Evolutionary conservation across 2,888 invertebrate species (phyloP).

Genomic region (Stratiomys singularior): DNA sequence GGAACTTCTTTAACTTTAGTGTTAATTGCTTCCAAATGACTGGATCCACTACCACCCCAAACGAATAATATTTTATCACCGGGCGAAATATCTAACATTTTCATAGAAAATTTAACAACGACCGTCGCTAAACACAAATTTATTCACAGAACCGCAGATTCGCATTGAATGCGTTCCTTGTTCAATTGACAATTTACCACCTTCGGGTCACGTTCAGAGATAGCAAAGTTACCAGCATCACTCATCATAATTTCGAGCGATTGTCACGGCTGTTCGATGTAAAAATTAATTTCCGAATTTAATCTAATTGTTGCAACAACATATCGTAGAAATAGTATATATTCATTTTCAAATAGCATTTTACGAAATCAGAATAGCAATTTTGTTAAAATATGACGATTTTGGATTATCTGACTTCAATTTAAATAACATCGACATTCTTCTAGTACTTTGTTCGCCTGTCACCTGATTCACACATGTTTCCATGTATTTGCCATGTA

Average conservation of each 20-base stretch:
- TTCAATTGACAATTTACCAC: neutral
- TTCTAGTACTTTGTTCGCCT: no score
- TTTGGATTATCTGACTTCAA: no score
- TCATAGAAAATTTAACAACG: conserved; percentile 25
- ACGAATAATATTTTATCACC: conserved; percentile 69
- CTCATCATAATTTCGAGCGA: neutral
- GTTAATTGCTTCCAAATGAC: conserved; percentile 68
- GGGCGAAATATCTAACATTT: conserved; percentile 63
- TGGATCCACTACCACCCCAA: conserved; percentile 68
- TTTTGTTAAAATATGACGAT: no score
- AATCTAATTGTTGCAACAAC: no score
- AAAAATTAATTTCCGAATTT: no score
- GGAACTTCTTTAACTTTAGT: conserved; percentile 67
- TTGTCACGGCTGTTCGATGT: no score
- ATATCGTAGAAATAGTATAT: no score
- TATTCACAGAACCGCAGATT: neutral
- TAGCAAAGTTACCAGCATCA: neutral
- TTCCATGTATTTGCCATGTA: no score
- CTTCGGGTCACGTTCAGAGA: conserved; percentile 17
- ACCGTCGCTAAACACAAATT: neutral
- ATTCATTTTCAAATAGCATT: no score
- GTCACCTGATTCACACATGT: no score
- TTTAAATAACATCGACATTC: no score
- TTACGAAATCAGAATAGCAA: no score
- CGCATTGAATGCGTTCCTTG: neutral